Percentiles rank a stretch among this genome's conserved stretches.
These are phyloP conservation scores for Microctonus hyperodae DNA, from an alignment of 2,888 invertebrate species.

Conservation along the genomic window DNA sequence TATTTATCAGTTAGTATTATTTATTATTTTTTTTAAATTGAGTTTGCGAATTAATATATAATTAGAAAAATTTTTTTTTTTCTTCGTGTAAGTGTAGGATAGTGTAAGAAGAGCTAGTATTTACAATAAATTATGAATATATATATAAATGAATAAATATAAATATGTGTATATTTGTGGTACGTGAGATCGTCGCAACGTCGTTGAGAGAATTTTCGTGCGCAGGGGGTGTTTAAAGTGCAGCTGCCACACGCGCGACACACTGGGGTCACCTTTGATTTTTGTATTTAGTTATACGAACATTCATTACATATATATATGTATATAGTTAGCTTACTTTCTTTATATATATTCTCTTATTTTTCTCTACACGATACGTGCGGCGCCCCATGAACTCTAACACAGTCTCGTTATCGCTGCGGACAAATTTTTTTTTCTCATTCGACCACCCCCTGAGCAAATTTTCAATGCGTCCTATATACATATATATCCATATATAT, in stretches of 20 bases:
- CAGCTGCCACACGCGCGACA: slow-evolving; percentile 22
- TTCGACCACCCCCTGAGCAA: slow-evolving; percentile 38
- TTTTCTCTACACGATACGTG: not conserved
- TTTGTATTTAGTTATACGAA: not conserved
- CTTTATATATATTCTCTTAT: too few species aligned
- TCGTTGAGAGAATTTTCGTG: slow-evolving; percentile 36
- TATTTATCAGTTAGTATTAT: not conserved
- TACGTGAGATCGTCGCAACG: slow-evolving; percentile 35
- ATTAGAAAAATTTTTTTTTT: too few species aligned
- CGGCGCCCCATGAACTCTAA: slow-evolving; percentile 23
- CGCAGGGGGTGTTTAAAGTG: slow-evolving; percentile 37
- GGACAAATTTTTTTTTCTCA: slow-evolving; percentile 44
- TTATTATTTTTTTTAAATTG: too few species aligned
- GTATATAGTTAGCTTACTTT: not conserved
- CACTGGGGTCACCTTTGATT: slow-evolving; percentile 16
- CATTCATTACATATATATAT: not conserved
- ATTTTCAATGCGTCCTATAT: not conserved
- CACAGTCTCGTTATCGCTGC: slow-evolving; percentile 58
- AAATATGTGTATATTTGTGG: slow-evolving; percentile 20
- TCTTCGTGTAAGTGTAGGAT: too few species aligned
- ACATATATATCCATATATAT: not conserved
- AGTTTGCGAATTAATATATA: too few species aligned
- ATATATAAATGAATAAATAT: too few species aligned
- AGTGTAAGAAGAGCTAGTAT: too few species aligned
- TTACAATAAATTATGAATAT: too few species aligned